phyloP scores from a whole-genome alignment of 2,797 vertebrate genomes.

The Microcaecilia unicolor region DNA sequence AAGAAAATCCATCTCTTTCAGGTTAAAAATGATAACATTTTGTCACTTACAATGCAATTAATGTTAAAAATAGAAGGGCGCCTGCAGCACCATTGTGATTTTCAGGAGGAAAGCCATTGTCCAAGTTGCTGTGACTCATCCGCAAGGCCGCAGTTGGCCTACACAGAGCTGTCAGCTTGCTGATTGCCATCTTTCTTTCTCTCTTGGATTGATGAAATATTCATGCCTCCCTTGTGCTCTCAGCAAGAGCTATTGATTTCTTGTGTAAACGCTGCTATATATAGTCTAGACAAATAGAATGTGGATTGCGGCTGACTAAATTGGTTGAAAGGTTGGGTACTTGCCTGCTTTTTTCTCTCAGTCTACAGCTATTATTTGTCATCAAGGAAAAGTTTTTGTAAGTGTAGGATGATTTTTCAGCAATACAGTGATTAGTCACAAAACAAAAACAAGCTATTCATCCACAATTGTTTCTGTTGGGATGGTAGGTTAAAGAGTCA shows the following conservation, averaged over 20 bases:
- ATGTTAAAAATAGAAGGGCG: constrained; percentile 57
- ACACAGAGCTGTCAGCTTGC: constrained; percentile 42
- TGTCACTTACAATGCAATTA: constrained; percentile 57
- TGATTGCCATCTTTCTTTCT: constrained; percentile 60
- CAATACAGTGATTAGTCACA: constrained; percentile 57
- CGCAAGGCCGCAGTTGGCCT: constrained; percentile 41
- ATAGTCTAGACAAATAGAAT: constrained; percentile 81
- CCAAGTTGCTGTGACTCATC: constrained; percentile 43
- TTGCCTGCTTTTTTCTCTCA: constrained; percentile 70
- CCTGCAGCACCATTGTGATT: constrained; percentile 45
- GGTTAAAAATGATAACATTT: constrained; percentile 52
- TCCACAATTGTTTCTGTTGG: constrained; percentile 36
- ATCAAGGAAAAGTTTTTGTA: constrained; percentile 70
- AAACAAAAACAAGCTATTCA: constrained; percentile 54
- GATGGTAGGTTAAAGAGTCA: constrained; percentile 36
- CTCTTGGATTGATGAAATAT: constrained; percentile 63
- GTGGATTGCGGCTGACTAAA: constrained; percentile 68
- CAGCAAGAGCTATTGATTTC: constrained; percentile 80
- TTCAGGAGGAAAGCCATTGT: constrained; percentile 46
- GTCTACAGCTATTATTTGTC: constrained; percentile 74
- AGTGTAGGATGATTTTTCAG: constrained; percentile 69
- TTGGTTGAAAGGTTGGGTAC: constrained; percentile 59
- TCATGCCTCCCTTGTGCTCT: constrained; percentile 66
- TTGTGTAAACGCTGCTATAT: constrained; percentile 81
- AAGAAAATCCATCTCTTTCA: constrained; percentile 49